These are phyloP conservation scores for Bucco capensis DNA, from an alignment of 2,113 vertebrate genomes.

Conservation along the genomic window DNA sequence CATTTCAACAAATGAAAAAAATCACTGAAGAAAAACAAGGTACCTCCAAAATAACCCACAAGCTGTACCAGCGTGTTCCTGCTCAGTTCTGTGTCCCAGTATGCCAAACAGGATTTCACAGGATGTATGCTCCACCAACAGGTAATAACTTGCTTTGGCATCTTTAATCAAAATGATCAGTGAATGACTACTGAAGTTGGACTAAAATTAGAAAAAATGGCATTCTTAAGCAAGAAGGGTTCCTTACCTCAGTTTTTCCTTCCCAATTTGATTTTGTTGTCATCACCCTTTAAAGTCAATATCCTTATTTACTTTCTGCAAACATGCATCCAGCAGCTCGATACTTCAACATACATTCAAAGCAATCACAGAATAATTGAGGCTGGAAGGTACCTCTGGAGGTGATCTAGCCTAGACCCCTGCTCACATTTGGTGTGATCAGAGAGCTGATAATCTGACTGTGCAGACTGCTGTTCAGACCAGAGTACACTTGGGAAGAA, in stretches of 20 bases:
- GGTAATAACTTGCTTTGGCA: slow-evolving; percentile 68
- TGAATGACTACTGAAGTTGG: neutral
- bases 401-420: neutral
- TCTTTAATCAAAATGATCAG: neutral
- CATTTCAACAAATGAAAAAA: slow-evolving; percentile 72
- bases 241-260: neutral
- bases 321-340: neutral
- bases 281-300: neutral
- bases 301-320: neutral
- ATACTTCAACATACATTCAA: neutral
- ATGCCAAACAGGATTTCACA: slow-evolving; percentile 81
- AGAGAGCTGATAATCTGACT: neutral
- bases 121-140: slow-evolving; percentile 68
- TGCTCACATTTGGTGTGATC: neutral
- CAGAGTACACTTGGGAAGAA: neutral
- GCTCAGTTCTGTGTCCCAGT: slow-evolving; percentile 76
- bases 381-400: neutral
- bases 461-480: neutral
- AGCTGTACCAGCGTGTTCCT: slow-evolving; percentile 78
- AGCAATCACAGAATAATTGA: neutral
- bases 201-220: neutral
- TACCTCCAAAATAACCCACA: neutral
- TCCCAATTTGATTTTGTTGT: neutral
- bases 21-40: neutral
- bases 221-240: neutral